Evolutionary conservation across 2,888 invertebrate species (phyloP), one percentile per base, ranked within the genome.

Genomic region (Polydrusus tereticollis): DNA sequence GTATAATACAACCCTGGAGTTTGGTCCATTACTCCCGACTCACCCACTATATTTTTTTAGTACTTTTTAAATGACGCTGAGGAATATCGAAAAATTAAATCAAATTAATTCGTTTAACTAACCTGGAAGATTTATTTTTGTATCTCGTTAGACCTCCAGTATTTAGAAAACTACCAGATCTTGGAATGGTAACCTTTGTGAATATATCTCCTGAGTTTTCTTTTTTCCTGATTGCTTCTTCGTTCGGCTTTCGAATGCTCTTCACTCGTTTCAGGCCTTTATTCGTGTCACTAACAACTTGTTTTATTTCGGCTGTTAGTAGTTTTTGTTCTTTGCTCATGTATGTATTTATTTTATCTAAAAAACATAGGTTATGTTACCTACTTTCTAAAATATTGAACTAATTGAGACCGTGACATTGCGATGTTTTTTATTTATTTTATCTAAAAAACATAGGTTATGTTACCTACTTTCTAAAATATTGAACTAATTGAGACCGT

Each of bases 111-210:
- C 7, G 6, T 14, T 45, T 21, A 47, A 55, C 57, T 58, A 50
- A 90, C 90, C 91, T 90, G 79, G 89, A 89, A 79, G 88, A 87
- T 81, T 90, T 89, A 26, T 93, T 92, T 86, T 93, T 93, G 83
- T 93, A 93, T 79, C 93, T 88, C 6, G 93, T 91, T 63, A 92
- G 86, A 69, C 93, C 94, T 57, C 93, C 93, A 14, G 94, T 92
- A 79, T 94, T 95, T 47, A 95, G 87, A 82, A 95, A 95, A 83
- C 95, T 95, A 55, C 94, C 93, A 60, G 94, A 93, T 78, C 95
- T 88, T 12, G 95, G 95, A 80, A 95, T 92, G 43, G 94, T 94
- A 47, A 95, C 94, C 84, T 94, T 93, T 0, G 95, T 95, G 79
- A 95, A 85, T 78, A 94, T 92, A 83, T 95, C 95, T 6, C 95